Evolutionary conservation across 92 coral and sea anemone species (phyloP), one percentile per base, ranked within the genome.

Genomic region (Scolanthus callimorphus): DNA sequence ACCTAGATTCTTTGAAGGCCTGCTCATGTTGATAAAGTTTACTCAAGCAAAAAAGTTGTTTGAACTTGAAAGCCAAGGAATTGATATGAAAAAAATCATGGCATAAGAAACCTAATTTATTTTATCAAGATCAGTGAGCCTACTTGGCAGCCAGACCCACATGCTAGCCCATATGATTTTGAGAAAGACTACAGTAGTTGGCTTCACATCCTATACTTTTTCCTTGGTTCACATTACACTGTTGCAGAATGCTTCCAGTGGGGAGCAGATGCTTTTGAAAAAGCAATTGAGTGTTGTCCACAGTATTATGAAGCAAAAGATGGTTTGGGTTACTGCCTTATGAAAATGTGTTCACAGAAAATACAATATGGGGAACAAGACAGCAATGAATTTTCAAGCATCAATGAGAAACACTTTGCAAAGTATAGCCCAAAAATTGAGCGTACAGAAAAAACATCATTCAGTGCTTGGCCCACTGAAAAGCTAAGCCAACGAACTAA

Each of bases 201-300:
- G 90, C 63, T 83, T 49, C 90, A 79, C 30, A 21, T 39, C 29
- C 61, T 86, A 24, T 86, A 67, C 52, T 21, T 11, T 27, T 39
- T 30, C 63, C 25, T 83, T 15, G 95, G 41, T 8, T 61, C 63
- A 0, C 20, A 52, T n/a, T 84, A 67, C 27, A 72, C 77, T 12
- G 13, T 71, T 67, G 44, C 38, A 19, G 30, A 28, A 3, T 34
- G 20, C 8, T 55, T n/a, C 47, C 47, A 39, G 10, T 15, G 30
- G 1, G 91, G 85, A 1, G 85, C 85, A 28, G 78, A 77, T 34
- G 91, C 95, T 20, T 84, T 60, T 49, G 78, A 78, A 39, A 84
- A 71, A 13, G 74, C 86, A 45, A 41, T 83, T 2, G 37, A 41
- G 11, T 74, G 48, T 25, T 77, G 85, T 39, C 79, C 82, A 29